Evolutionary conservation across 2,113 vertebrate species (phyloP), one percentile per base, ranked within the genome.

Genomic region (Centropus bengalensis): DNA sequence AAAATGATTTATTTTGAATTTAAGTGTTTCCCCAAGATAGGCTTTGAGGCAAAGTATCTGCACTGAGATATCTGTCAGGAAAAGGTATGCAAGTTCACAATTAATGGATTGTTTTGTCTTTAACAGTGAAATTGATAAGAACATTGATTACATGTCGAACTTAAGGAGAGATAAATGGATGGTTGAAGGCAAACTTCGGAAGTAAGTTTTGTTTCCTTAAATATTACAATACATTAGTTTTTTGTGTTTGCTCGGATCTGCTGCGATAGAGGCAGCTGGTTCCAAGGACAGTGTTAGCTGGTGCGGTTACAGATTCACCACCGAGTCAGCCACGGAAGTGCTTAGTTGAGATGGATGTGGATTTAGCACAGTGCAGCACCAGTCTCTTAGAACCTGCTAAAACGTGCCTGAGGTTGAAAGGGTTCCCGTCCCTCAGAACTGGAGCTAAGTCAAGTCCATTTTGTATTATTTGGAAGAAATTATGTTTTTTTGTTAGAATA

Each of bases 41-140:
- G 42, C 22, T 66, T 79, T 55, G 33, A 67, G 54, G 30, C 22
- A 33, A 40, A 70, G 9, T 89, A 22, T 70, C 38, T 93, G 2
- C 81, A 36, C 2, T 0, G 59, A 64, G 86, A 28, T 70, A 13
- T 70, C 10, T 94, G 23, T 92, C 49, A 81, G 20, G 54, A 63
- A 44, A 66, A 78, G 14, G 22, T 56, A 26, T 2, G 0, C 14
- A 63, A 45, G 32, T 36, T 80, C 55, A 64, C 26, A 47, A 23
- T 82, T 86, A 49, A 86, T 66, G 82, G 38, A 67, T 91, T 93
- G 33, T 94, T 97, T 98, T 97, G 93, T 80, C 91, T 93, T 98
- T 98, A 96, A 44, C 98, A 99, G 99, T 97, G 99, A 99, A 98
- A 99, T 99, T 89, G 99, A 99, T 97, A 99, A 99, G 98, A 99